Evolutionary conservation across 92 coral and sea anemone species (phyloP).

Genomic region (Metridium senile): DNA sequence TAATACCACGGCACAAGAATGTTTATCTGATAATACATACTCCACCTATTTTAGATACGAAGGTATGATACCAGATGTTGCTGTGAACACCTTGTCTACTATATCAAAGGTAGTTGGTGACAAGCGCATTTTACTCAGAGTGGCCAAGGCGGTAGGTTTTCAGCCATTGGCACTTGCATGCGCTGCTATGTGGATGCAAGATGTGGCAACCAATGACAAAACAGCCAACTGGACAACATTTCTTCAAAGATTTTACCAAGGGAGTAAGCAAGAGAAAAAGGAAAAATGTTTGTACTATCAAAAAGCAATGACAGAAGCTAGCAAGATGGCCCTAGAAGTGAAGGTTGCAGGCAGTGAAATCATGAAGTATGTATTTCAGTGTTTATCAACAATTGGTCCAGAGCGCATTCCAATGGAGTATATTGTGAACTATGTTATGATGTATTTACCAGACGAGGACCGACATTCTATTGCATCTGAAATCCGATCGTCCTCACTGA

Average conservation of each 20-base stretch:
- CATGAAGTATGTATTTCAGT: neutral
- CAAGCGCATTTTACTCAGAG: neutral
- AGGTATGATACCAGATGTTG: slow-evolving; percentile 36
- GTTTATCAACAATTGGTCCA: slow-evolving; percentile 8
- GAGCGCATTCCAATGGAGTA: slow-evolving; percentile 5
- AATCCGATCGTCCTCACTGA: neutral
- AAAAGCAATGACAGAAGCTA: slow-evolving; percentile 3
- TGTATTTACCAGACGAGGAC: neutral
- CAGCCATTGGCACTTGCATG: slow-evolving; percentile 21
- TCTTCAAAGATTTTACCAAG: neutral
- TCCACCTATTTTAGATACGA: slow-evolving; percentile 6
- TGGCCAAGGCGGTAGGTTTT: neutral
- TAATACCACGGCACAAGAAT: slow-evolving; percentile 41
- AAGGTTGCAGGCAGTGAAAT: neutral
- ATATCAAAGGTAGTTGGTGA: neutral
- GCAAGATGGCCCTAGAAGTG: slow-evolving; percentile 10
- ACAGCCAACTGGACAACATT: neutral
- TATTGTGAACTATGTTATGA: slow-evolving; percentile 4
- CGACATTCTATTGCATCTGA: neutral
- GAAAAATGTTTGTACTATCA: neutral
- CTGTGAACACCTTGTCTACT: neutral
- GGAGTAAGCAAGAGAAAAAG: neutral
- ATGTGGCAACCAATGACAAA: neutral
- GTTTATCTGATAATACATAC: slow-evolving; percentile 2
- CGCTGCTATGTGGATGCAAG: slow-evolving; percentile 23